Percentiles rank a stretch among this genome's conserved stretches.
These are phyloP conservation scores for Lophochroa leadbeateri DNA, from an alignment of 2,113 vertebrate species.

Conservation along the genomic window DNA sequence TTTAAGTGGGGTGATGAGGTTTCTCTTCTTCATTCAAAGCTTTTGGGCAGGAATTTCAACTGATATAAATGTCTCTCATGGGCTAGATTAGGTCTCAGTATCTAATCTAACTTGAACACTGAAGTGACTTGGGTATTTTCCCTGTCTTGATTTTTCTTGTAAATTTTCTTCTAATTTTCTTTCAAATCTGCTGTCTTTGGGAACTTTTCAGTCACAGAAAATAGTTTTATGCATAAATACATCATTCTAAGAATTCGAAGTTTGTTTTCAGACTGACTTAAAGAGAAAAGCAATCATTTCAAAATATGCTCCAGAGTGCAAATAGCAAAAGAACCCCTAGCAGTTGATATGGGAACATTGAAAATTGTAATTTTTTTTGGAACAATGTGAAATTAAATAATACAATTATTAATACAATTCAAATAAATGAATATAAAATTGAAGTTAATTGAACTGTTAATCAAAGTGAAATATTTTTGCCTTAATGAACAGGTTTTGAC, in stretches of 20 bases:
- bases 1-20: not conserved
- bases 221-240: not conserved
- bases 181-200: not conserved
- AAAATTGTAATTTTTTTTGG: not conserved
- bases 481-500: not conserved
- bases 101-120: not conserved
- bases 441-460: not conserved
- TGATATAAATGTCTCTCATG: not conserved
- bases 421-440: not conserved
- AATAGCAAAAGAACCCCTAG: not conserved
- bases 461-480: not conserved
- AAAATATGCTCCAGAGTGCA: not conserved
- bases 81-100: not conserved
- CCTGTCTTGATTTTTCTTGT: not conserved
- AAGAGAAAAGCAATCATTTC: not conserved
- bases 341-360: not conserved
- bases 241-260: not conserved
- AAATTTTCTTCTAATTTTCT: not conserved
- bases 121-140: not conserved
- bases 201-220: not conserved
- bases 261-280: not conserved
- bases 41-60: not conserved
- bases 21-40: not conserved
- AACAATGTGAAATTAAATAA: not conserved
- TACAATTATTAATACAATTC: not conserved